phyloP scores from a whole-genome alignment of 2,888 invertebrate genomes.

The Galerucella calmariensis region DNA sequence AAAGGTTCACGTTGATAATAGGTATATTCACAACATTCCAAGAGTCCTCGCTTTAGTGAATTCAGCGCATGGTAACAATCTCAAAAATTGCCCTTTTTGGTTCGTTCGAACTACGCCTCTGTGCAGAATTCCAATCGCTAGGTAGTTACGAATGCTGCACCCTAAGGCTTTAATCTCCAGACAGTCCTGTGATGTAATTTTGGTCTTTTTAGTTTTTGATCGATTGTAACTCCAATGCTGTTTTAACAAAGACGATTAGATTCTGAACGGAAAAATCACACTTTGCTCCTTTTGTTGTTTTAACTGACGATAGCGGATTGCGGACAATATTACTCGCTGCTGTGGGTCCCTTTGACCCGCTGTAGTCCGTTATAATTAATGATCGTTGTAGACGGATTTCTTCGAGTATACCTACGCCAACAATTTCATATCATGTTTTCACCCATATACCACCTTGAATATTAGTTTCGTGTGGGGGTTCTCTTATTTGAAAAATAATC shows the following conservation, averaged over 20 bases:
- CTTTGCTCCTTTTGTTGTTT: neutral
- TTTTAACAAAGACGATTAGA: constrained; percentile 23
- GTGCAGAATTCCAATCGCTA: constrained; percentile 11
- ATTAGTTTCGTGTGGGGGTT: constrained; percentile 11
- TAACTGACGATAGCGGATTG: neutral
- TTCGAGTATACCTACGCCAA: constrained; percentile 2
- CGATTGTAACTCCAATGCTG: constrained; percentile 7
- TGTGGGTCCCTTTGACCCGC: constrained; percentile 7
- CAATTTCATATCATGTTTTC: constrained; percentile 13
- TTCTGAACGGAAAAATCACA: constrained; percentile 3
- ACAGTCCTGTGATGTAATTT: constrained; percentile 24
- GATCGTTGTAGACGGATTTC: constrained; percentile 11
- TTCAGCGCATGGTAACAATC: too few species aligned
- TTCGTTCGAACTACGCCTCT: neutral
- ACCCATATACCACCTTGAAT: constrained; percentile 7
- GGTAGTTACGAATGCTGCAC: constrained; percentile 9
- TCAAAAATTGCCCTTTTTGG: neutral
- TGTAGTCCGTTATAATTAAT: constrained; percentile 5
- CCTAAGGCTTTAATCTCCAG: constrained; percentile 27
- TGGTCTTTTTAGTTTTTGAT: constrained; percentile 12
- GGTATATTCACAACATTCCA: too few species aligned
- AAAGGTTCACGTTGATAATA: too few species aligned
- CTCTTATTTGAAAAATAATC: neutral
- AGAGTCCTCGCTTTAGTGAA: too few species aligned
- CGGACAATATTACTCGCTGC: constrained; percentile 5